phyloP scores from a whole-genome alignment of 2,888 invertebrate species.

The Dyspetes luteomarginatus region DNA sequence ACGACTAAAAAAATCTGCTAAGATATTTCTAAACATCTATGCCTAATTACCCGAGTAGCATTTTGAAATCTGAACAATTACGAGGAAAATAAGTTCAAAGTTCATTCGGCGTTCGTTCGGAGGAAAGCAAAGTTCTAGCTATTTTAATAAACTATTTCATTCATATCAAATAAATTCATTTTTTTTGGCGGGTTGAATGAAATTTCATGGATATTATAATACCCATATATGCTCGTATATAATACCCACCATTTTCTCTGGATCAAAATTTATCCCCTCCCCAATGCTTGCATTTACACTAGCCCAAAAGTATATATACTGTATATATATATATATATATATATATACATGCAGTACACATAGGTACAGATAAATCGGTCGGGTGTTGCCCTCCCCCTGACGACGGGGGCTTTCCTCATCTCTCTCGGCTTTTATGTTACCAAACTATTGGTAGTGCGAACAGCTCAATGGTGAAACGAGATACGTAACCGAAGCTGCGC shows the following conservation, averaged over 20 bases:
- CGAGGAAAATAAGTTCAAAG: neutral
- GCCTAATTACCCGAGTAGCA: too few species aligned
- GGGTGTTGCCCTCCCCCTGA: slow-evolving; percentile 64
- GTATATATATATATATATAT: slow-evolving; percentile 23
- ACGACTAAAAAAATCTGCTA: too few species aligned
- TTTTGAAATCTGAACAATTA: neutral
- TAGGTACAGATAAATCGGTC: slow-evolving; percentile 75
- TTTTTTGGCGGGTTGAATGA: neutral
- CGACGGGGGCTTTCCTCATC: slow-evolving; percentile 26
- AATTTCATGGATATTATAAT: neutral
- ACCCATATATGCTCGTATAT: neutral
- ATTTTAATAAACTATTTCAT: neutral
- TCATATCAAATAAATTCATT: too few species aligned
- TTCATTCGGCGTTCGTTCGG: neutral
- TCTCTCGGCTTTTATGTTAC: slow-evolving; percentile 76
- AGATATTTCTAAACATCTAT: too few species aligned
- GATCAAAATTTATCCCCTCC: slow-evolving; percentile 31
- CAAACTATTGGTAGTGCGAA: slow-evolving; percentile 82
- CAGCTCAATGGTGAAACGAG: slow-evolving; percentile 82
- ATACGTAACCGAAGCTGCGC: slow-evolving; percentile 82
- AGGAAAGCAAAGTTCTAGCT: neutral
- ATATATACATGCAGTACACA: slow-evolving; percentile 6
- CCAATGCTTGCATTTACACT: slow-evolving; percentile 23
- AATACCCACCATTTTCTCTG: slow-evolving; percentile 1
- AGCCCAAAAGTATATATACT: slow-evolving; percentile 4